Base-by-base conservation (phyloP, 2,888 invertebrate genomes). In the Cerastis leucographa region DNA sequence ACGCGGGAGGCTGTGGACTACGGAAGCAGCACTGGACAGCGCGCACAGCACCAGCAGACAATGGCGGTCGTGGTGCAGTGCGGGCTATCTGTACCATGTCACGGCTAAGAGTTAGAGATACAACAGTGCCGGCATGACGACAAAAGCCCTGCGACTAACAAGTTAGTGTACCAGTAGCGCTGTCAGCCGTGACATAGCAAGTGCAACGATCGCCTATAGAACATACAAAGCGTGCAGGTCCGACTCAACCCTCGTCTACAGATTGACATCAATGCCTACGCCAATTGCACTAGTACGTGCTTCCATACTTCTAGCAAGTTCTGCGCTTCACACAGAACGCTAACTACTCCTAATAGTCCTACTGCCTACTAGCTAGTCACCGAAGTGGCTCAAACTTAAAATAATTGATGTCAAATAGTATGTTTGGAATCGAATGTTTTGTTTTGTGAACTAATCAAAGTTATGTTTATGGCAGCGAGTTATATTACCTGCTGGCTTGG, bases 401-500 rank as follows among this genome's bases (percentile, higher is more conserved):
- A 64, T 61, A 51, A 49, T 76, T 80, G 76, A 68, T 76, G 83
- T 75, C 68, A 74, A 80, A 73, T 62, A 25, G 40, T 78, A n/a
- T 67, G 22, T 49, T 67, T 70, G 8, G 12, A 61, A 64, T 35
- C 2, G 49, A 65, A 29, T 69, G 42, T 71, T 72, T 75, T 46
- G 69, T 72, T 35, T 73, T n/a, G 83, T 74, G 61, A 80, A 81
- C 78, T 77, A 70, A 17, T 65, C 61, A 74, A 68, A 74, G 69
- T 83, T 61, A 80, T 84, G 81, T 85, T 79, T 74, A 80, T 83
- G 81, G 87, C 86, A 87, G 87, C 74, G 87, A 87, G 81, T 84
- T 84, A 84, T 84, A 81, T 84, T 87, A 87, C 87, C 87, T 87
- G 85, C 81, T 85, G 85, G 86, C 81, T 83, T 85, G 86, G 87